A percentile compares a stretch with the other conserved stretches of the same genome.
Evolutionary conservation across 2,888 invertebrate species (phyloP).

Genomic region (Dynastes hyllus): DNA sequence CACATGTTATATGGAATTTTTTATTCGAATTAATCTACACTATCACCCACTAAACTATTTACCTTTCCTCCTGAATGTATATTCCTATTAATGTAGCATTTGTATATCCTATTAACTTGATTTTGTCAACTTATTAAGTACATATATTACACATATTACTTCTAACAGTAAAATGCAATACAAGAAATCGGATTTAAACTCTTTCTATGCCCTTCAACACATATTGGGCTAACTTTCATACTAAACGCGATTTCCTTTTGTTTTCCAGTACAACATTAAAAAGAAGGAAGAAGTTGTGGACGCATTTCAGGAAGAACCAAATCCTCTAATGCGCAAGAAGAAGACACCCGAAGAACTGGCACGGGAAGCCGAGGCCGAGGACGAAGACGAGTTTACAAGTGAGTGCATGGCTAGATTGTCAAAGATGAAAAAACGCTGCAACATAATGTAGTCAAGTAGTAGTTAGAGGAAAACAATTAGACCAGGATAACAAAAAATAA

Average conservation of each 20-base stretch:
- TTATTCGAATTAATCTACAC: too few species aligned
- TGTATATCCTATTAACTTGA: too few species aligned
- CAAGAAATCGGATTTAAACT: too few species aligned
- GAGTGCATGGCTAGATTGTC: constrained; percentile 71
- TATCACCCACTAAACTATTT: too few species aligned
- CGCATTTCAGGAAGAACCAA: constrained; percentile 89
- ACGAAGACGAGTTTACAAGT: constrained; percentile 98
- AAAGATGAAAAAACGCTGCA: constrained; percentile 66
- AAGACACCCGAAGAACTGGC: constrained; percentile 99
- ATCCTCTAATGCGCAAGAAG: constrained; percentile 98
- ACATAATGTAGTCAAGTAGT: constrained; percentile 62
- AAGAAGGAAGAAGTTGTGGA: constrained; percentile 94
- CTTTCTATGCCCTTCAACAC: too few species aligned
- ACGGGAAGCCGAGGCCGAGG: constrained; percentile 95
- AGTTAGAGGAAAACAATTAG: background rate
- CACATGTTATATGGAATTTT: too few species aligned
- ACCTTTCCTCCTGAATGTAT: too few species aligned
- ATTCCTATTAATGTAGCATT: too few species aligned
- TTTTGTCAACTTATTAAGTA: too few species aligned
- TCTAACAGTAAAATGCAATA: too few species aligned
- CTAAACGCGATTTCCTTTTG: background rate
- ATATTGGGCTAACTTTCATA: background rate
- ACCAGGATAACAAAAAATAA: background rate
- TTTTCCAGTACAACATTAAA: constrained; percentile 97
- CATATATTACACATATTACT: too few species aligned